Evolutionary conservation across 2,888 invertebrate species (phyloP), one percentile per base, ranked within the genome.

Genomic region (Pammene aurita): DNA sequence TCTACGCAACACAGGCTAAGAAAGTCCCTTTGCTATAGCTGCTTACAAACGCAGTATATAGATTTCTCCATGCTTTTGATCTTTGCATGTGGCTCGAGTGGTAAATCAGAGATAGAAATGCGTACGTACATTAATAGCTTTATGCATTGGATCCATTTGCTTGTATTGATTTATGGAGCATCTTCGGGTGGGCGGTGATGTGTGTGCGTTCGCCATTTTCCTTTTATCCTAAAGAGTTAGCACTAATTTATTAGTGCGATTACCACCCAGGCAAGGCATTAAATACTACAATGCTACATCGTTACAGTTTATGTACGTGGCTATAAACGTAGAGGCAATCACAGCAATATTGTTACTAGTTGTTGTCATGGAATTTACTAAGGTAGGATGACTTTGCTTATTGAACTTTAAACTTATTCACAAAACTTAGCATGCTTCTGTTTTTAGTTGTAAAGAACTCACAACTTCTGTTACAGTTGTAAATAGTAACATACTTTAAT

Each of bases 141-240:
- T 80, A 80, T 85, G 82, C 82, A 83, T 84, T 80, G 81, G 76
- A 83, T 75, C 78, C 79, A 80, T 85, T 86, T 82, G 80, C 79
- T 80, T 79, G 82, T 82, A 86, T 87, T 85, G 87, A 89, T 87
- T 88, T 87, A 88, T 80, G 73, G 73, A 70, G 67, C 74, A 78
- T 80, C 80, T 80, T 78, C 65, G 80, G 78, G 87, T 86, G 84
- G 87, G 86, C 80, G 84, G 78, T 84, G 82, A 87, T 84, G 82
- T 83, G 85, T 83, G 78, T 72, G 72, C 74, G 76, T 73, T 76
- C 73, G 76, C 76, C 75, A 77, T 83, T 83, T n/a, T 78, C 79
- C 78, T 79, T 75, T 75, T 77, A 75, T 71, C 71, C 73, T 69
- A 69, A 69, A 69, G 69, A 69, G 69, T 69, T 65, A 65, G 69